Evolutionary conservation across 2,888 invertebrate genomes (phyloP), one percentile per base, ranked within the genome.

Genomic region (Lumbricus terrestris): DNA sequence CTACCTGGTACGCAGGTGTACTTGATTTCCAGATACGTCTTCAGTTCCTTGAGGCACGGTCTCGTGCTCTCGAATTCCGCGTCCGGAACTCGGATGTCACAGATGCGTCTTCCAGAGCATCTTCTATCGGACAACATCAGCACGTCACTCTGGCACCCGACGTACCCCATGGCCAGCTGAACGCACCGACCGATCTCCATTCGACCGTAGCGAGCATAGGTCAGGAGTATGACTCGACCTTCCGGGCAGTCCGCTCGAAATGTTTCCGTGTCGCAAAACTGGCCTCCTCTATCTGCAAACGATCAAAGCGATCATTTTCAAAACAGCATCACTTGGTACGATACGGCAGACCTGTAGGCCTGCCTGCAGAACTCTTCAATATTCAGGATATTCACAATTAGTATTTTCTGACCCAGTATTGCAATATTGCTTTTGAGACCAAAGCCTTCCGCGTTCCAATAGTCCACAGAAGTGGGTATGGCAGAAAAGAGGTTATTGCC

Each of bases 81-180:
- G 82, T 91, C 91, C 20, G 91, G 91, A 20, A 91, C 90, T 35
- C 91, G 83, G 54, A 91, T 91, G 23, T 90, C 90, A 42, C 91
- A 91, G 34, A 88, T 38, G 4, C 88, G 90, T 93, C 93, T 90
- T 93, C 93, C 90, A 92, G 92, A 37, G 92, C 93, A 88, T 35
- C 90, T 23, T 37, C 88, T 88, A 38, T 90, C 90, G 88, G 90
- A 47, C n/a, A 90, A 54, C 40, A 47, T 88, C 88, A 90, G 88
- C 34, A 90, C 90, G 42, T 90, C 90, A 29, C 88, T 90, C 47
- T 90, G 83, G 69, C 90, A 90, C 23, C 90, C 90, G 88, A 90
- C 42, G 54, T 90, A 88, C 34, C 90, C 90, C 40, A 90, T 85
- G 38, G 69, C 85, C 34, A 90, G 37, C 54, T 88, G 88, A 42